Percentiles rank a stretch among this genome's conserved stretches.
Conservation (phyloP, 2,888 invertebrate genomes). For the Agelastica alni region DNA sequence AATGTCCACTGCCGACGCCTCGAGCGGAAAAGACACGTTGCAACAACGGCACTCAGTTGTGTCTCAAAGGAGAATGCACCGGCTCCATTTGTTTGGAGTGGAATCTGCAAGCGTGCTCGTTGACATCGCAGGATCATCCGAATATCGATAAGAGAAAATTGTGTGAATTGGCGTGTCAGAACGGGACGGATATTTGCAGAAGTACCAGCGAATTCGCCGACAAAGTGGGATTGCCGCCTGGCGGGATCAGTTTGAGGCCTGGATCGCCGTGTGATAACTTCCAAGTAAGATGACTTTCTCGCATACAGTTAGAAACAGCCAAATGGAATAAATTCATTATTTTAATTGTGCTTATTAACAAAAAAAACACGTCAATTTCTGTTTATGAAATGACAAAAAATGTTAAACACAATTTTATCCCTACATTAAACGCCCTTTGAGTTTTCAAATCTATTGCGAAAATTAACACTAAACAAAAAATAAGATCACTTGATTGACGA, state of each 20-base stretch:
- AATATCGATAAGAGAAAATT: conserved; percentile 82
- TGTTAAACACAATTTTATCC: no score
- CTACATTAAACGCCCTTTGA: no score
- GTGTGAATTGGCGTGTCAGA: conserved; percentile 97
- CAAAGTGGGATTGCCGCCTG: conserved; percentile 71
- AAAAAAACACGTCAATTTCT: no score
- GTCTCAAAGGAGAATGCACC: conserved; percentile 88
- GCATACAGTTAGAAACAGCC: no score
- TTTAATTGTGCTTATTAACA: no score
- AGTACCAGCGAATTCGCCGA: conserved; percentile 87
- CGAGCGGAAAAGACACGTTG: conserved; percentile 91
- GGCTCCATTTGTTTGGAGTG: conserved; percentile 95
- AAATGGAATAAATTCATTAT: no score
- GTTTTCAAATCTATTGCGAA: no score
- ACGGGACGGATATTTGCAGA: conserved; percentile 77
- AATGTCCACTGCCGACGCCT: conserved; percentile 83
- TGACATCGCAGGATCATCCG: conserved; percentile 76
- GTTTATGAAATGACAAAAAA: no score
- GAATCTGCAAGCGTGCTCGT: conserved; percentile 93
- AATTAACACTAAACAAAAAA: no score
- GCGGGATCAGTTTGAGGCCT: conserved; percentile 86
- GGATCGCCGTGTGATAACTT: conserved; percentile 99
- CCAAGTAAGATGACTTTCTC: no score
- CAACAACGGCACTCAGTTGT: conserved; percentile 88
- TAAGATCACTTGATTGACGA: no score